These are phyloP conservation scores for Pseudorectes ferrugineus DNA, from an alignment of 2,113 vertebrate species.

Conservation along the genomic window DNA sequence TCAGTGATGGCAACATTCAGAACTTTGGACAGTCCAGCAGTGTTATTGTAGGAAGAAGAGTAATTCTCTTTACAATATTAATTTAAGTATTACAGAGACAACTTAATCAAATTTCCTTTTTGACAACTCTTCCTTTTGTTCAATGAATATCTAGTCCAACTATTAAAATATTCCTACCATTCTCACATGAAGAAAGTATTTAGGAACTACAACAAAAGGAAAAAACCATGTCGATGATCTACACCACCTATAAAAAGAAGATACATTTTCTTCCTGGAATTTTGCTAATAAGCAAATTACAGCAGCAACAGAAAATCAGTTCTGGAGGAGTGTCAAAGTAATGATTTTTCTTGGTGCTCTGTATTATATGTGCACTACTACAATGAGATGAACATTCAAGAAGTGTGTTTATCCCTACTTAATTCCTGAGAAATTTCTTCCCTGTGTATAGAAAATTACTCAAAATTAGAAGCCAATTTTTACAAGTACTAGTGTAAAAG, in stretches of 20 bases:
- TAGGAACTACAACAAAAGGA: not conserved
- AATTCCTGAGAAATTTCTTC: not conserved
- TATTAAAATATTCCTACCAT: not conserved
- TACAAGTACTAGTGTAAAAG: not conserved
- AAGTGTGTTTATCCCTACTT: not conserved
- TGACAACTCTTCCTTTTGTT: not conserved
- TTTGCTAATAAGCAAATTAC: conserved; percentile 24
- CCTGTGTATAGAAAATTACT: not conserved
- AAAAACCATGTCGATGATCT: not conserved
- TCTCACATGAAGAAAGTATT: not conserved
- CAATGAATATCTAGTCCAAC: not conserved
- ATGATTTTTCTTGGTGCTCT: conserved; percentile 42
- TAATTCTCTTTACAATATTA: not conserved
- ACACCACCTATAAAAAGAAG: not conserved
- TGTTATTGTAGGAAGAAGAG: not conserved
- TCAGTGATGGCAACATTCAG: not conserved
- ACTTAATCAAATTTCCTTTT: not conserved
- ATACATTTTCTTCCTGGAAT: not conserved
- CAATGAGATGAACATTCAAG: not conserved
- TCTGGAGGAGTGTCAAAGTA: conserved; percentile 30
- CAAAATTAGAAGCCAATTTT: not conserved
- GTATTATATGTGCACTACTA: not conserved
- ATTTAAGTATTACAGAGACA: not conserved
- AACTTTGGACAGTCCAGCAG: not conserved
- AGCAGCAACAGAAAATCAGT: conserved; percentile 38